Conservation (phyloP, 1,140 invertebrate genomes). For the Pantala flavescens region DNA sequence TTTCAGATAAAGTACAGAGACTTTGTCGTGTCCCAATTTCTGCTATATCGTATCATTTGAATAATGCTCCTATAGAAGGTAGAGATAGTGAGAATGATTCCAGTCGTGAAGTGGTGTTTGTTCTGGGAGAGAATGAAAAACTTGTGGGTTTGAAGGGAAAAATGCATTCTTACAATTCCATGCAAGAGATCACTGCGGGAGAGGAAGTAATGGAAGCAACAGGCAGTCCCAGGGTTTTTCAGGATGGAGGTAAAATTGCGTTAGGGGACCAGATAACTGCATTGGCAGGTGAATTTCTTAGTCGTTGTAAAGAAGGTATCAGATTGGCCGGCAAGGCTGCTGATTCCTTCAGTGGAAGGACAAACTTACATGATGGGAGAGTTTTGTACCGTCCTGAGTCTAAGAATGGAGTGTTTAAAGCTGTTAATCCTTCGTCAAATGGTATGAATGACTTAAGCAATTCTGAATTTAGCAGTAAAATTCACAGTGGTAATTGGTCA, state of each 20-base stretch:
- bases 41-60: conserved; percentile 15
- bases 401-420: no score
- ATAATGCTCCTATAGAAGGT: neutral
- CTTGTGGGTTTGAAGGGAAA: conserved; percentile 35
- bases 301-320: neutral
- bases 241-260: neutral
- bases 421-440: no score
- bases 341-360: neutral
- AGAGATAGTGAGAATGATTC: neutral
- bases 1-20: conserved; percentile 16
- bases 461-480: no score
- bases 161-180: neutral
- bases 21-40: conserved; percentile 17
- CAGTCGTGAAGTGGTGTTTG: conserved; percentile 51
- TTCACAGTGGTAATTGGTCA: no score
- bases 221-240: neutral
- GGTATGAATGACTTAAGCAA: no score
- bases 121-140: conserved; percentile 62
- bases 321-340: neutral
- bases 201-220: neutral
- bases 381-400: no score
- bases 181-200: neutral
- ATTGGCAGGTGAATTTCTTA: neutral
- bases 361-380: no score
- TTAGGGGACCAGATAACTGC: neutral